Base-by-base conservation (phyloP, 2,888 invertebrate species). In the Himalopsyche anomala region DNA sequence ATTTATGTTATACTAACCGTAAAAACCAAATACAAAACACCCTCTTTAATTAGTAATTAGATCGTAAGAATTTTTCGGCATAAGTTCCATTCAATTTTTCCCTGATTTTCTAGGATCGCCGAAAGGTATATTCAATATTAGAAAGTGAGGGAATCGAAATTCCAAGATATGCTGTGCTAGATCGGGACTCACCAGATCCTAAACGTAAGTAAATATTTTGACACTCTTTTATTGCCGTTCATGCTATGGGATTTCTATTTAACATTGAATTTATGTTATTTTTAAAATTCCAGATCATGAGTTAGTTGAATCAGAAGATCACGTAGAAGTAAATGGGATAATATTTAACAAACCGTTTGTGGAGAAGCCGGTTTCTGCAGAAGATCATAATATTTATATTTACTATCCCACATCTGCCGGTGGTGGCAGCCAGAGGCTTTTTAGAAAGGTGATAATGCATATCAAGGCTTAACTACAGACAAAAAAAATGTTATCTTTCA, bases 311-410 rank as follows among this genome's bases (percentile, higher is more conserved):
- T 97, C 97, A 0, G 99, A 99, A 91, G 99, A 99, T 92, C 98
- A 98, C 90, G 98, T 99, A 5, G 99, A 99, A 93, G 98, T 99
- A 81, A 98, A 99, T 91, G 98, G 98, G 8, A 95, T 97, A 45
- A 96, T 96, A 38, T 99, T 99, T 91, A 98, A 98, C 91, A 99
- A 99, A 91, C 99, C 99, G 0, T 99, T 99, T 93, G 99, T 99
- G 36, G 99, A 99, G 93, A 99, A 99, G 91, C 99, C 99, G 0
- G 98, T 99, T 9, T 98, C 98, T 38, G 99, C 99, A 0, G 99
- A 99, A 92, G 99, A 99, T 93, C 99, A 99, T 91, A 99, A 99
- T 91, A 99, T 99, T 91, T 99, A 99, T 91, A 99, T 99, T 90
- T 99, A 99, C 92, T 99, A 99, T 92, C 99, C 99, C 0, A 98